phyloP scores from a whole-genome alignment of 2,113 vertebrate genomes.

The Pseudolaguvia tuberculata region DNA sequence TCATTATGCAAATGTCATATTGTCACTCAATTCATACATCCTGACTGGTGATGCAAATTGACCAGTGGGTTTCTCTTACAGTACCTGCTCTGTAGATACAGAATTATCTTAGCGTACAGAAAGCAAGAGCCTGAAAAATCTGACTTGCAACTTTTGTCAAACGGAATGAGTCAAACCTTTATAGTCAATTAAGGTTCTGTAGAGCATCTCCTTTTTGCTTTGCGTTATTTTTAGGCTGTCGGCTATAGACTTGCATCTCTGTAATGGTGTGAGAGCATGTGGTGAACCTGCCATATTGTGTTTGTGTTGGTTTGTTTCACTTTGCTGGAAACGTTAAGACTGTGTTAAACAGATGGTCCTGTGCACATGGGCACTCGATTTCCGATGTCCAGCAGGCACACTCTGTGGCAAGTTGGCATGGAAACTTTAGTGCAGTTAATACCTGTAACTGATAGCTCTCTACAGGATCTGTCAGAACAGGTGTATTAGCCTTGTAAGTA shows the following conservation, averaged over 20 bases:
- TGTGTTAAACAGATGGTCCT: constrained; percentile 43
- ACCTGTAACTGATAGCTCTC: constrained; percentile 32
- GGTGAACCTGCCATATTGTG: constrained; percentile 19
- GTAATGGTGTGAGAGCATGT: not conserved
- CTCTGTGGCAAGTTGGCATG: constrained; percentile 30
- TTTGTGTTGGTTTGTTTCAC: constrained; percentile 5
- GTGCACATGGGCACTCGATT: constrained; percentile 25
- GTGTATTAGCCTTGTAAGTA: constrained; percentile 27
- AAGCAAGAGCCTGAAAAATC: not conserved
- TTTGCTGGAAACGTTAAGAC: constrained; percentile 3
- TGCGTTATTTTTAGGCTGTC: not conserved
- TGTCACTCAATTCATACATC: not conserved
- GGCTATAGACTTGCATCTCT: not conserved
- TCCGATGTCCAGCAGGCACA: constrained; percentile 30
- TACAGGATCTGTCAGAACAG: constrained; percentile 26
- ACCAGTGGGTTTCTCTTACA: not conserved
- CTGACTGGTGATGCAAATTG: constrained; percentile 19
- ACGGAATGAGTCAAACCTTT: not conserved
- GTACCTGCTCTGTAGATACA: not conserved
- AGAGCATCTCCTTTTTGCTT: not conserved
- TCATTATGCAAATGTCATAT: constrained; percentile 24
- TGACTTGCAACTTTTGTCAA: not conserved
- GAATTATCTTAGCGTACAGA: not conserved
- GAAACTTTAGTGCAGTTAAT: constrained; percentile 18
- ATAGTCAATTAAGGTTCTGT: not conserved